Conservation (phyloP, 2,113 vertebrate genomes). For the Aviceda subcristata region DNA sequence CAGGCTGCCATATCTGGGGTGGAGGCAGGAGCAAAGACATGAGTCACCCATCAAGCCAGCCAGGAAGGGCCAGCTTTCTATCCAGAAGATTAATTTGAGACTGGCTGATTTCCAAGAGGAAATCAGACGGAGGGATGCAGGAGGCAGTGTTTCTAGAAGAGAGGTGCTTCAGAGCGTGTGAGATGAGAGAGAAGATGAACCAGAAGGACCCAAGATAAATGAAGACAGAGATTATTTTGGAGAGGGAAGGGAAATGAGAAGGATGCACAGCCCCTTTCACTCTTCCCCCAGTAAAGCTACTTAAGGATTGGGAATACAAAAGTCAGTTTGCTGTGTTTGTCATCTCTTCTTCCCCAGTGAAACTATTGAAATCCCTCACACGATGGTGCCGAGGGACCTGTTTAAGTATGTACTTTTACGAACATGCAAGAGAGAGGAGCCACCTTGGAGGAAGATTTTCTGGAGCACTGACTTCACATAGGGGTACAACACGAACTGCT, state of each 20-base stretch:
- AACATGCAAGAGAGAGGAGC: not conserved
- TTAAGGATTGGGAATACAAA: not conserved
- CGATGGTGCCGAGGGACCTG: not conserved
- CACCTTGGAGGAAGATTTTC: not conserved
- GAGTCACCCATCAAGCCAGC: constrained; percentile 33
- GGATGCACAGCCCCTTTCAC: not conserved
- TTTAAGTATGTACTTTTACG: not conserved
- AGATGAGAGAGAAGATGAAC: not conserved
- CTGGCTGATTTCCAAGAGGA: constrained; percentile 36
- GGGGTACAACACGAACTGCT: not conserved
- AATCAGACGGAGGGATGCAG: not conserved
- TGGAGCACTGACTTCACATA: not conserved
- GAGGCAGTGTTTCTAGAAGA: not conserved
- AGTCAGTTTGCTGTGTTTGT: not conserved
- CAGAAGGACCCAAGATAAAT: not conserved
- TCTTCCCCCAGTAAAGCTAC: not conserved
- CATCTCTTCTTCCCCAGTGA: not conserved
- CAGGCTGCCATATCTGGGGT: not conserved
- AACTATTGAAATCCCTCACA: not conserved
- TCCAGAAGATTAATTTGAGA: constrained; percentile 6
- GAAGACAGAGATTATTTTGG: not conserved
- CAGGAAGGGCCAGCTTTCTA: not conserved
- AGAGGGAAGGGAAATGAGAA: not conserved
- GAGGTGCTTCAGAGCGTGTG: not conserved
- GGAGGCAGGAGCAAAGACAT: constrained; percentile 18